Conservation (phyloP, 2,888 invertebrate species). For the Stenurella melanura region DNA sequence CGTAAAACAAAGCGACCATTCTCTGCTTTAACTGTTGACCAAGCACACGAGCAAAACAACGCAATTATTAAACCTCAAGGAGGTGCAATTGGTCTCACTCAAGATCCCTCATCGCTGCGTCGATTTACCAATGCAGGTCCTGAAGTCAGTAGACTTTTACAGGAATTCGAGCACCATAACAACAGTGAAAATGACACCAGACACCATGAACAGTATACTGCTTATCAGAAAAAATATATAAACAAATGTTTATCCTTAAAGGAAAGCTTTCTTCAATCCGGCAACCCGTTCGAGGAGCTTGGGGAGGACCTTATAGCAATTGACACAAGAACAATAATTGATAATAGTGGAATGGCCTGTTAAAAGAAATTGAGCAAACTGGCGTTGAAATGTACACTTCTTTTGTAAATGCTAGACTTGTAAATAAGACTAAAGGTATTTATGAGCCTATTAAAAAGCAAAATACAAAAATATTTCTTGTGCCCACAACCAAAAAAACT, state of each 20-base stretch:
- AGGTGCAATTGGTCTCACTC: slow-evolving; percentile 54
- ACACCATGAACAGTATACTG: slow-evolving; percentile 10
- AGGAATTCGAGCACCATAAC: slow-evolving; percentile 21
- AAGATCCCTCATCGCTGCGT: slow-evolving; percentile 52
- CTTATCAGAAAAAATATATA: slow-evolving; percentile 15
- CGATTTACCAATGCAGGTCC: slow-evolving; percentile 17
- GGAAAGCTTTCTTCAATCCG: slow-evolving; percentile 11
- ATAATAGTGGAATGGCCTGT: slow-evolving; percentile 14
- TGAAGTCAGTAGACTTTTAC: slow-evolving; percentile 14
- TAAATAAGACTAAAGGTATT: slow-evolving; percentile 13
- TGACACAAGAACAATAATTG: slow-evolving; percentile 15
- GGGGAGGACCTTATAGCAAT: slow-evolving; percentile 14
- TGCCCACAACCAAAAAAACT: not conserved
- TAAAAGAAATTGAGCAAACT: slow-evolving; percentile 14
- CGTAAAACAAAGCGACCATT: slow-evolving; percentile 53
- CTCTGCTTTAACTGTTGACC: slow-evolving; percentile 59
- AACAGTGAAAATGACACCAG: slow-evolving; percentile 8
- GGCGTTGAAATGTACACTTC: slow-evolving; percentile 14
- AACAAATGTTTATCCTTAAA: slow-evolving; percentile 15
- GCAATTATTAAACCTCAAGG: slow-evolving; percentile 56
- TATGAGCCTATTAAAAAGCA: slow-evolving; percentile 11
- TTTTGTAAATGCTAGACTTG: slow-evolving; percentile 9
- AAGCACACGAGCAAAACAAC: slow-evolving; percentile 60
- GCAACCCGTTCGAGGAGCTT: slow-evolving; percentile 12
- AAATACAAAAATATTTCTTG: slow-evolving; percentile 6